Evolutionary conservation across 2,797 vertebrate genomes (phyloP), one percentile per base, ranked within the genome.

Genomic region (Thunnus albacares): DNA sequence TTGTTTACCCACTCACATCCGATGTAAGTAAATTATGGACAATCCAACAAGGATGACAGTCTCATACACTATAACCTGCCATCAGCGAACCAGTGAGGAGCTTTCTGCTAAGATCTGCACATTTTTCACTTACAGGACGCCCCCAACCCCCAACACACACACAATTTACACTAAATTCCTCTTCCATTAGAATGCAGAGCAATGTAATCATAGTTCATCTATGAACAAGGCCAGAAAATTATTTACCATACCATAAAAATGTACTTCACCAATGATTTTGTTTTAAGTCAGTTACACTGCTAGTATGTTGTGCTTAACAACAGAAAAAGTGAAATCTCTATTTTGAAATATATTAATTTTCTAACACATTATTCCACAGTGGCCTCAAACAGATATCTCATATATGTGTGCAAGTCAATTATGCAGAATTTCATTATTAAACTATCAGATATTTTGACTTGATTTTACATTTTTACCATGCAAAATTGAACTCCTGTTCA

Each of bases 81-180:
- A 74, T 79, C 76, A 83, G 79, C 77, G 84, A 85, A 83, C 60
- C 59, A 85, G 64, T 22, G 57, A 82, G 59, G 51, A 85, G 78
- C 76, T 75, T 89, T 90, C 79, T 89, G 87, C 89, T 81, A 69
- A 79, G 53, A 90, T 89, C 81, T 82, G 90, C 90, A 94, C 73
- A 87, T 91, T 91, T 90, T 90, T 87, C 80, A 71, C 81, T 82
- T 75, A 79, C 45, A 88, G 20, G 53, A 82, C 0, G 0, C 45
- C 75, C 66, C 52, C 81, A 66, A 65, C 75, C 67, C 66, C 51
- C 47, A 30, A 18, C 35, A 63, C 57, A 72, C 73, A 45, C 15
- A 75, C 28, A 28, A 6, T 33, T 33, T 33, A 33, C 30, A 33
- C 30, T 33, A 73, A 75, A 84, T 75, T 75, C 8, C 47, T 60